phyloP scores from a whole-genome alignment of 2,797 vertebrate species.

The Phrynocephalus forsythii region DNA sequence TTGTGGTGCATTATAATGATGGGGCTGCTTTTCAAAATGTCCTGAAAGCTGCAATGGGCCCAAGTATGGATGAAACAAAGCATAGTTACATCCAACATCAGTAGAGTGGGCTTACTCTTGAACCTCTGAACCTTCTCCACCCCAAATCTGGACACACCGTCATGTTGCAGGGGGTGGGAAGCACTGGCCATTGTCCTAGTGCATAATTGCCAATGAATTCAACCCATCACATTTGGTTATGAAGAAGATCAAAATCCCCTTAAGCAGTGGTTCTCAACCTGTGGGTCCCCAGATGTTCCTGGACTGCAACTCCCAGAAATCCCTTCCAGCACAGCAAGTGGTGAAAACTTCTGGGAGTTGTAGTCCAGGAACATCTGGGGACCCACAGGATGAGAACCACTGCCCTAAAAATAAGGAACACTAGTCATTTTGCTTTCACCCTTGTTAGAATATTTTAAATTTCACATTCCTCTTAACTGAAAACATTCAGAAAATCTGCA shows the following conservation, averaged over 20 bases:
- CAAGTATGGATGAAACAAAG: not conserved
- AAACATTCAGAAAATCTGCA: not conserved
- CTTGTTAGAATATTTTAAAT: not conserved
- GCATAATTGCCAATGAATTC: not conserved
- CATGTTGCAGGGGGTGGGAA: not conserved
- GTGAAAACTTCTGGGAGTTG: too few species aligned
- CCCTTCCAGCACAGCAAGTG: too few species aligned
- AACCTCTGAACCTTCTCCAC: not conserved
- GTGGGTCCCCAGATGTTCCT: too few species aligned
- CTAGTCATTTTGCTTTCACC: not conserved
- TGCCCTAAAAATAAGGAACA: not conserved
- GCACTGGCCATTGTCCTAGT: not conserved
- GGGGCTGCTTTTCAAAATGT: not conserved
- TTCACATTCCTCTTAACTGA: not conserved
- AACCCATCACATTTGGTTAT: not conserved
- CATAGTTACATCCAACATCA: not conserved
- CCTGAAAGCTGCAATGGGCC: not conserved
- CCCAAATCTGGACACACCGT: not conserved
- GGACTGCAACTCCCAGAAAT: too few species aligned
- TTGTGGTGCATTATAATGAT: conserved; percentile 1
- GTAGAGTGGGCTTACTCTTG: not conserved
- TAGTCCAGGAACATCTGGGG: too few species aligned
- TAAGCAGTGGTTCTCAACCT: too few species aligned
- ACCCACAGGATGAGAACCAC: too few species aligned
- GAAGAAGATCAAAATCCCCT: not conserved